Evolutionary conservation across 2,113 vertebrate species (phyloP), one percentile per base, ranked within the genome.

Genomic region (Perca flavescens): DNA sequence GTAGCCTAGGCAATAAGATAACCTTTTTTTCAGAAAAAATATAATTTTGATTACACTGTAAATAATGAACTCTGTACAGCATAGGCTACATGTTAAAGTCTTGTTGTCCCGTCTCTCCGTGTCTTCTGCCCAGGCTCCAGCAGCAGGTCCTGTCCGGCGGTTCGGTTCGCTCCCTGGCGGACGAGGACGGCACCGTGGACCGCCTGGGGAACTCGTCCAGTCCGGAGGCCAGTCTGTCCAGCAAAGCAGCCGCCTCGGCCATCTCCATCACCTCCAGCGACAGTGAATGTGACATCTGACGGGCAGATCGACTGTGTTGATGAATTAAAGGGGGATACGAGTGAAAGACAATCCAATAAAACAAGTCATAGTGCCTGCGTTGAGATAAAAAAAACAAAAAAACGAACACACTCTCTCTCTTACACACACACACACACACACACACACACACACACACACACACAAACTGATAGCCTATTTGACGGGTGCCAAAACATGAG

Each of bases 231-330:
- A 98, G 97, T 92, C 95, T 99, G 85, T 98, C 97, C 92, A 98
- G 97, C 95, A 99, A 99, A 94, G 97, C 97, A 71, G 97, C 97
- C 91, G 96, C 97, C 89, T 99, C 97, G 79, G 98, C 98, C 88
- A 99, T 99, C 95, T 99, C 98, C 95, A 99, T 99, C 97, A 99
- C 98, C 86, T 99, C 98, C 93, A 99, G 97, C 95, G 98, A 99
- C 96, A 99, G 98, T 93, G 98, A 99, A 96, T 97, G 98, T 95
- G 98, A 99, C 95, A 98, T 99, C 96, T 99, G 91, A 94, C 85
- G 95, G 97, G 78, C 87, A 85, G 9, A 40, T 84, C 83, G 74
- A 84, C 49, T 78, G 76, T 66, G 78, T 85, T 73, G 82, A 90
- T 74, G 89, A 83, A 83, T 87, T 77, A 50, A 77, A 76, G 87